A percentile compares a stretch with the other conserved stretches of the same genome.
These are phyloP conservation scores for Halocynthia roretzi DNA, from an alignment of 23 tunicate species.

Conservation along the genomic window DNA sequence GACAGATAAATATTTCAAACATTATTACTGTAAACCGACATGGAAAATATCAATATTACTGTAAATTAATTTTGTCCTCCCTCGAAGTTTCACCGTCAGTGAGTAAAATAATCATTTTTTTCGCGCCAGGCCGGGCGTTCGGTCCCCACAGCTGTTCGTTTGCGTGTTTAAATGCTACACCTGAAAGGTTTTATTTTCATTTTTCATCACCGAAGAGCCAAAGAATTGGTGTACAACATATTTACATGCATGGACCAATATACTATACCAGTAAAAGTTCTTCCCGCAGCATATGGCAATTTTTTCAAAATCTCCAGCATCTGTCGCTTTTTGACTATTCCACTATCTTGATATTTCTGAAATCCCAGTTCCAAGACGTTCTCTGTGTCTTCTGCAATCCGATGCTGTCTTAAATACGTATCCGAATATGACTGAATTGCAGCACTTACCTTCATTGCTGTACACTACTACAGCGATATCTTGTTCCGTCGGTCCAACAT, in stretches of 20 bases:
- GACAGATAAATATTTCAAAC: background rate
- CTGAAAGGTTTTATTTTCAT: background rate
- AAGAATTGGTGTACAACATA: background rate
- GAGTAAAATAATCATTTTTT: slow-evolving; percentile 61
- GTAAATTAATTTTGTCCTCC: slow-evolving; percentile 11
- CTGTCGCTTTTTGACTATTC: slow-evolving; percentile 24
- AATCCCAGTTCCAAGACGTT: slow-evolving; percentile 33
- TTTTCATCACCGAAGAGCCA: background rate
- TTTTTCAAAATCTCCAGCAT: slow-evolving; percentile 28
- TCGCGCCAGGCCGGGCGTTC: slow-evolving; percentile 46
- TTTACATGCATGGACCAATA: background rate
- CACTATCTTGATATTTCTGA: slow-evolving; percentile 12
- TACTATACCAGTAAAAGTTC: slow-evolving; percentile 58
- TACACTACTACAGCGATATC: slow-evolving; percentile 72
- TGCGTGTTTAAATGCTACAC: slow-evolving; percentile 51
- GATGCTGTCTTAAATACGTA: no score
- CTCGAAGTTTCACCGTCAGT: slow-evolving; percentile 69
- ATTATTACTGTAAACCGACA: background rate
- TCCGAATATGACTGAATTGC: background rate
- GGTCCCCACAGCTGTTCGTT: slow-evolving; percentile 44
- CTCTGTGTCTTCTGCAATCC: slow-evolving; percentile 3
- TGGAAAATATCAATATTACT: slow-evolving; percentile 9
- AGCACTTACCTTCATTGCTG: slow-evolving; percentile 41
- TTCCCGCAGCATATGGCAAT: slow-evolving; percentile 52
- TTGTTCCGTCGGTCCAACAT: slow-evolving; percentile 52